A percentile compares a stretch with the other conserved stretches of the same genome.
phyloP scores from a whole-genome alignment of 2,888 invertebrate genomes.

The Terebella lapidaria region DNA sequence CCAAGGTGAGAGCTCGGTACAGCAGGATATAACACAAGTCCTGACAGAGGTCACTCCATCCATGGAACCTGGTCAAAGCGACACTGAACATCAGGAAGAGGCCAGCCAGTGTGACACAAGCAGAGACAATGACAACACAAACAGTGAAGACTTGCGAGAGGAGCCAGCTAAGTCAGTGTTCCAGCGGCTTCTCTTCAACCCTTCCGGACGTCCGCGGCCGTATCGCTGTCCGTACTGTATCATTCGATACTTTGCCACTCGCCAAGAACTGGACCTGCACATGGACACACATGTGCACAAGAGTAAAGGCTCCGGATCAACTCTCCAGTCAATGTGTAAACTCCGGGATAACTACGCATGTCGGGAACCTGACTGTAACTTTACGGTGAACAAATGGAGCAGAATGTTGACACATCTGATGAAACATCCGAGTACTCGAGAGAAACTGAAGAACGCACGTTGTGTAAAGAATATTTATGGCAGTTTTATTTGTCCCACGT shows the following conservation, averaged over 20 bases:
- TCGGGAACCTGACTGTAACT: slow-evolving; percentile 9
- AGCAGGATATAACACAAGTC: no score
- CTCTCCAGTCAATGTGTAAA: not conserved
- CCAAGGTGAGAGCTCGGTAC: no score
- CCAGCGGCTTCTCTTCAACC: no score
- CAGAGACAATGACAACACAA: not conserved
- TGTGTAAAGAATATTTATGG: slow-evolving; percentile 15
- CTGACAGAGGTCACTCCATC: not conserved
- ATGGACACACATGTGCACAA: slow-evolving; percentile 7
- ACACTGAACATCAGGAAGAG: not conserved
- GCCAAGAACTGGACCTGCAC: slow-evolving; percentile 18
- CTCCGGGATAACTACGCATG: slow-evolving; percentile 14
- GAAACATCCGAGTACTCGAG: slow-evolving; percentile 10
- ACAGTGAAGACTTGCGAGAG: not conserved
- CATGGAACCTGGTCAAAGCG: not conserved
- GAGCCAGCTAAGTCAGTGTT: not conserved
- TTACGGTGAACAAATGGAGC: slow-evolving; percentile 6
- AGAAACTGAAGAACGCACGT: not conserved
- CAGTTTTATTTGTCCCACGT: slow-evolving; percentile 16
- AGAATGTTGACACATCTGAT: slow-evolving; percentile 16
- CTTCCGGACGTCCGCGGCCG: not conserved
- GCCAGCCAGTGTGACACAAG: not conserved
- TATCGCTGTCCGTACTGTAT: slow-evolving; percentile 12
- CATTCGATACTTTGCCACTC: slow-evolving; percentile 14
- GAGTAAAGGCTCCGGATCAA: not conserved